Base-by-base conservation (phyloP, 2,888 invertebrate genomes). In the Aphrophora alni region DNA sequence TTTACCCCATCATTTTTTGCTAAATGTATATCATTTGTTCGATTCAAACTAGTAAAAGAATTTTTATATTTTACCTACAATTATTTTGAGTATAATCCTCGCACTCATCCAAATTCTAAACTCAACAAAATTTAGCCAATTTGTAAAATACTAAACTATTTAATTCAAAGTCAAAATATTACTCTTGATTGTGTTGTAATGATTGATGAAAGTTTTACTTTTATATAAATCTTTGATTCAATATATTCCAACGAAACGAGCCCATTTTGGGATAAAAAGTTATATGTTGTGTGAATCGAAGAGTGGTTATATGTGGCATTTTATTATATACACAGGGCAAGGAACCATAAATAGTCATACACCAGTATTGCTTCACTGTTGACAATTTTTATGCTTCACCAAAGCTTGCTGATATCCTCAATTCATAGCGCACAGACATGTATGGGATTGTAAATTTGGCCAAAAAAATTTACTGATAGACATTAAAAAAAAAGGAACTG, bases 201-300 rank as follows among this genome's bases (percentile, higher is more conserved):
- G 1, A 84, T 86, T 25, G 85, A 86, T 82, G 85, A 86, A 80
- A 86, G 85, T 83, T 78, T n/a, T 86, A 33, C 75, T 86, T 59
- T 79, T 86, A 79, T 86, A 83, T 71, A 86, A 86, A 84, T 83
- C 85, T 17, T 87, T 86, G 85, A 85, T 83, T 8, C 87, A 87
- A 70, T 87, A 85, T 77, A 86, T 86, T 51, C 86, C 85, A 14
- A 59, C n/a, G n/a, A 87, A 87, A 84, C 69, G 85, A 72, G 80
- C 86, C 5, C 80, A 86, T 77, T 87, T 86, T 83, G 85, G 85
- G 7, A 85, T 87, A 80, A 87, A 87, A 85, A 82, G 78, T 1
- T 87, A 83, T 78, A 80, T 86, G 73, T 81, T 87, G n/a, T 86
- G 86, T 81, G 86, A 86, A 81, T 86, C 86, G n/a, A 83, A 83